phyloP scores from a whole-genome alignment of 2,113 vertebrate genomes.

The Austrofundulus limnaeus region DNA sequence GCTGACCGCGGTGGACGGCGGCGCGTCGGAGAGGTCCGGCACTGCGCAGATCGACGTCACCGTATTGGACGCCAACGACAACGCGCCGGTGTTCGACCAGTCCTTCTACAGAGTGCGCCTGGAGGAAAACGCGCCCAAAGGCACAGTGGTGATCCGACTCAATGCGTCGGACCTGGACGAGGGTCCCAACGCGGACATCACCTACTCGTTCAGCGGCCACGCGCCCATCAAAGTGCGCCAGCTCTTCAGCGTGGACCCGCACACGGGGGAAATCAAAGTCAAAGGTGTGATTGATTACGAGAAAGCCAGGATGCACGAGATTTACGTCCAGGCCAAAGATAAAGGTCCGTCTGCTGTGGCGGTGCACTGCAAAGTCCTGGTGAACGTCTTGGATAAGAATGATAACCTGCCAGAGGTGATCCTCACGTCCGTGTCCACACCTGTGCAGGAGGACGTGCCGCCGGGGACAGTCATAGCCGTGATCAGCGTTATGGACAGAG shows the following conservation, averaged over 20 bases:
- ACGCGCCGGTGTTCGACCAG: slow-evolving; percentile 76
- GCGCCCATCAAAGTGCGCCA: slow-evolving; percentile 75
- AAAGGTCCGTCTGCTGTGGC: slow-evolving; percentile 85
- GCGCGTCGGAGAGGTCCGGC: slow-evolving; percentile 70
- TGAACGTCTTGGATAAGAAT: slow-evolving; percentile 75
- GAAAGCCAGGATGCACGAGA: slow-evolving; percentile 81
- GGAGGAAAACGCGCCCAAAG: slow-evolving; percentile 71
- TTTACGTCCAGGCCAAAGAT: slow-evolving; percentile 89
- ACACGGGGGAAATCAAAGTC: slow-evolving; percentile 77
- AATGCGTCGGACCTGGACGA: slow-evolving; percentile 77
- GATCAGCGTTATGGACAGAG: slow-evolving; percentile 84
- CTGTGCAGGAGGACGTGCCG: slow-evolving; percentile 79
- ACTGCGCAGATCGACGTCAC: slow-evolving; percentile 74
- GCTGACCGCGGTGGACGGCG: slow-evolving; percentile 74
- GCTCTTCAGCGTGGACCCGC: slow-evolving; percentile 75
- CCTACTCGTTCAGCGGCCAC: slow-evolving; percentile 76
- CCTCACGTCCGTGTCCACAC: slow-evolving; percentile 75
- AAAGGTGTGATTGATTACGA: slow-evolving; percentile 79
- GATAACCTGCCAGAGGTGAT: slow-evolving; percentile 77
- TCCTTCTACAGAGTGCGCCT: slow-evolving; percentile 74
- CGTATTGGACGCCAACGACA: slow-evolving; percentile 76
- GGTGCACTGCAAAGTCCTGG: slow-evolving; percentile 83
- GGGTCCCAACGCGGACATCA: slow-evolving; percentile 76
- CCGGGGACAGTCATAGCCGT: slow-evolving; percentile 85
- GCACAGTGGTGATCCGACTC: slow-evolving; percentile 73